Evolutionary conservation across 53 echinoderm and acorn worm genomes (phyloP), one percentile per base, ranked within the genome.

Genomic region (Mesocentrotus franciscanus): DNA sequence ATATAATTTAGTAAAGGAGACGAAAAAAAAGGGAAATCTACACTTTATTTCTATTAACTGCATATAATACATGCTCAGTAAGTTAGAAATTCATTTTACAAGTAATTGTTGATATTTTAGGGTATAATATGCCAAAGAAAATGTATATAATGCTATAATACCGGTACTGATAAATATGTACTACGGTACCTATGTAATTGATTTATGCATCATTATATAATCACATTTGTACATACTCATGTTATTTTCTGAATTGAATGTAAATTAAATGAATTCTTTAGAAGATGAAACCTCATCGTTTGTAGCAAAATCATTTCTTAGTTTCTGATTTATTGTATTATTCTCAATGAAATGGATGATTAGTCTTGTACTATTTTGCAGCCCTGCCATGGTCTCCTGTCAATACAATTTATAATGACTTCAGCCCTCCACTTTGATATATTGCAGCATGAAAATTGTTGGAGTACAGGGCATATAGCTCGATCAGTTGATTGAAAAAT

Each of bases 61-160:
- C 14, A 78, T 64, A 64, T 14, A 78, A 78, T 35, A 34, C 10
- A 12, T 33, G 34, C 34, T 78, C 0, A 35, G 33, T 33, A 76
- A 32, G 10, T 75, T 75, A 14, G 4, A 83, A 83, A 18, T 83
- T n/a, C 13, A 39, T 26, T 57, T 87, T 87, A 8, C 87, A 87
- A 58, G 87, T 87, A 57, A 27, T 87, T 56, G 18, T 22, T 27
- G n/a, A 0, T 57, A 58, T 27, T 87, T 87, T 56, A 87, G 87
- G 87, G 58, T 87, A 58, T 57, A 57, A n/a, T n/a, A 87, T 58
- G 87, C 87, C 87, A 87, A 87, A 87, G 87, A 87, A 87, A n/a
- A 87, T 87, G 87, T 87, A 87, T 24, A 87, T 87, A 87, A 87
- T 57, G 14, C 87, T 57, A 58, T 33, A 27, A 26, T 87, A 26